Evolutionary conservation across 2,797 vertebrate genomes (phyloP), one percentile per base, ranked within the genome.

Genomic region (Cossypha dichroa): DNA sequence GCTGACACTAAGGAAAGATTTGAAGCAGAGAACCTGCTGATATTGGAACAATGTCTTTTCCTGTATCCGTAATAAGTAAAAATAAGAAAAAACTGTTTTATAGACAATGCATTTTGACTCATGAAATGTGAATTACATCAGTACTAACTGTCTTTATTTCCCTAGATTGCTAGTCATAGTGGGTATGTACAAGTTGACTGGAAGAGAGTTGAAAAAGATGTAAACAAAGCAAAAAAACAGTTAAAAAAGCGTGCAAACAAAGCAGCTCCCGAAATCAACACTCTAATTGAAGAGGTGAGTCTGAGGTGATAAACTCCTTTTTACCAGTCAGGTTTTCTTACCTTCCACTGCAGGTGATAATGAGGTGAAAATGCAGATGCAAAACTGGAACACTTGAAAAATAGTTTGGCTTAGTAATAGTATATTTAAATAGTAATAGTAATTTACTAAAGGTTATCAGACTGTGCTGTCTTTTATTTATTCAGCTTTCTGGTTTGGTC

Each of bases 191-290:
- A 99, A 94, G 98, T 99, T 54, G 99, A 99, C 96, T 99, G 99
- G 99, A 99, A 99, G 96, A 99, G 99, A 97, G 99, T 99, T 88
- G 99, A 99, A 97, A 99, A 99, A 97, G 99, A 99, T 97, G 99
- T 99, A 90, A 99, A 99, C 98, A 99, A 99, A 98, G 99, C 99
- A 14, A 99, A 99, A 97, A 99, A 98, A 94, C 99, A 99, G 90
- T 97, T 99, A 75, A 99, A 99, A 97, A 99, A 99, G 91, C 98
- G 98, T 88, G 99, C 99, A 28, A 98, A 99, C 85, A 98, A 99
- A 94, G 99, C 99, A 91, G 99, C 97, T 31, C 99, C 99, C 12
- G 99, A 99, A 98, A 98, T 99, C 31, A 99, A 98, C 98, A 99
- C 98, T 15, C 97, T 99, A 72, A 98, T 99, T 63, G 99, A 99